Evolutionary conservation across 2,888 invertebrate species (phyloP), one percentile per base, ranked within the genome.

Genomic region (Teinopalpus imperialis): DNA sequence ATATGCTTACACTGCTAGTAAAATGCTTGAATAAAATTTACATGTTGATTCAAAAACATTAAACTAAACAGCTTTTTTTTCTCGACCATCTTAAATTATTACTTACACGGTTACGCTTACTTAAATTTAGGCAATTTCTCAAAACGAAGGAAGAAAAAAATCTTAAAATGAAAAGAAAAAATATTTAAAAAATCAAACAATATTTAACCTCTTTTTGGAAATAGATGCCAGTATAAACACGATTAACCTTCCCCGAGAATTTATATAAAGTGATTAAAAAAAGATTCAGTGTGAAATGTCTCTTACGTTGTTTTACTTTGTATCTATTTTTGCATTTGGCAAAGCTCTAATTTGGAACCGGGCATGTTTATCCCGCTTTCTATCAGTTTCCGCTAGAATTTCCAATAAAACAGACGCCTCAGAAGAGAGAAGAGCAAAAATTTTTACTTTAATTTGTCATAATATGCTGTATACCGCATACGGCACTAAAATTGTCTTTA

Each of bases 401-500:
- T 57, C 52, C 9, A 29, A 31, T 49, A 8, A 59, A 59, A 52
- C 67, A 53, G 66, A 66, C 71, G 72, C 54, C 7, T 54, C 12
- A 53, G 54, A 50, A 54, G 14, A 56, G 50, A 55, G 63, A 49
- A 49, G 53, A 49, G 32, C 53, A 21, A 49, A 18, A 8, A n/a
- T n/a, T n/a, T 6, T 47, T 37, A 37, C 29, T 9, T 50, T 49
- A 43, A 36, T 39, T 43, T 2, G 9, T 18, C 39, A 59, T 78
- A 79, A 61, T 79, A 81, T 82, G 80, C 82, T 81, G 78, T 83
- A 76, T 74, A 66, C 55, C 52, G 57, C 46, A 67, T 76, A 77
- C 81, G 76, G 81, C 80, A 69, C 69, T 49, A 57, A 53, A 48
- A 62, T 73, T 36, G 69, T 72, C 55, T 76, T 63, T 44, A 71